phyloP scores from a whole-genome alignment of 30 jellyfish, hydroid and myxozoan species.

The Pelagia noctiluca region DNA sequence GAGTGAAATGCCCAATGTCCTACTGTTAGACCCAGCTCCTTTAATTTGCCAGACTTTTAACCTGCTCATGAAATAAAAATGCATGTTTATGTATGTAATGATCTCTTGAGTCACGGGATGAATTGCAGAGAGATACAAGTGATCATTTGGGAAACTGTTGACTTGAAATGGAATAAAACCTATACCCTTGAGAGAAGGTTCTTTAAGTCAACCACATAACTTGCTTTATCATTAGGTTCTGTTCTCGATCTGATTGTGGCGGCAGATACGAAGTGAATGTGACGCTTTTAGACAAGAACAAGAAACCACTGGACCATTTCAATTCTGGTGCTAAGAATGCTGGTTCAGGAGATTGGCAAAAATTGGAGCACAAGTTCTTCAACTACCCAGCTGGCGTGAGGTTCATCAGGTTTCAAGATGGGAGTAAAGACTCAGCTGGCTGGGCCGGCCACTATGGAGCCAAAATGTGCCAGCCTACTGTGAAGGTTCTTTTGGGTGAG shows the following conservation, averaged over 20 bases:
- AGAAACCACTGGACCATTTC: slow-evolving; percentile 19
- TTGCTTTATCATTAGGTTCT: background rate
- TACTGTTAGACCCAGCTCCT: too few relatives aligned
- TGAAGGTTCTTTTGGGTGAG: slow-evolving; percentile 30
- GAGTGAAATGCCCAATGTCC: too few relatives aligned
- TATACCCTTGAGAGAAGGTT: too few relatives aligned
- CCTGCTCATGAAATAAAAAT: too few relatives aligned
- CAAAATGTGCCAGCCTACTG: slow-evolving; percentile 59
- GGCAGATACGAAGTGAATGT: slow-evolving; percentile 23
- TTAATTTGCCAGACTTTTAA: too few relatives aligned
- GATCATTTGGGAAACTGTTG: too few relatives aligned
- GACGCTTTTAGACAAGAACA: slow-evolving; percentile 16
- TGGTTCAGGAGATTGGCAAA: slow-evolving; percentile 19
- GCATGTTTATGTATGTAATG: too few relatives aligned
- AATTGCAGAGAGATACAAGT: too few relatives aligned
- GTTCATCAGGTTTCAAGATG: slow-evolving; percentile 27
- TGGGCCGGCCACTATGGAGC: slow-evolving; percentile 40
- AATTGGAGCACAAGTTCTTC: slow-evolving; percentile 10
- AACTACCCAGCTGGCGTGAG: slow-evolving; percentile 35
- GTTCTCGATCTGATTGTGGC: slow-evolving; percentile 41
- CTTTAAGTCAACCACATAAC: too few relatives aligned
- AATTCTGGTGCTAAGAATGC: slow-evolving; percentile 4
- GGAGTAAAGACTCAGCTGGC: background rate
- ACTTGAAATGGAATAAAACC: too few relatives aligned
- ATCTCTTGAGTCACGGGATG: too few relatives aligned